These are phyloP conservation scores for Lepilemur septentrionalis DNA, from an alignment of 2,797 vertebrate species.

Conservation along the genomic window DNA sequence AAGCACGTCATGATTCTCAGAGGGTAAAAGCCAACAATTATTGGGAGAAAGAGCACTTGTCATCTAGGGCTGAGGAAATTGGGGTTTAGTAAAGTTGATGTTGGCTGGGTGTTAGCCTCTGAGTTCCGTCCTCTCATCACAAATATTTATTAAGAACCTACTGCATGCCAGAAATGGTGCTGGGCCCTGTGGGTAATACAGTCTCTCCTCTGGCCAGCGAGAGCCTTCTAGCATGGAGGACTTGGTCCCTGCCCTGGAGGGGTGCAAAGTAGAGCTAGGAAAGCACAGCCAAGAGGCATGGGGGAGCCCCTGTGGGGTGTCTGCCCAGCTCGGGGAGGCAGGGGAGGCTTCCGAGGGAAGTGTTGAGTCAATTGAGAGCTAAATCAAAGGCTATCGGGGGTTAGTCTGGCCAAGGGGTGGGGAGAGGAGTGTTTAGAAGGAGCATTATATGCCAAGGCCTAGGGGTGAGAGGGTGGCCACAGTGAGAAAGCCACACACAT, in stretches of 20 bases:
- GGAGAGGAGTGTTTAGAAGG: background rate
- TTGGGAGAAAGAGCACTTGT: background rate
- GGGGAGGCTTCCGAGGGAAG: background rate
- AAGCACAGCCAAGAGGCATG: background rate
- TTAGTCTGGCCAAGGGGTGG: background rate
- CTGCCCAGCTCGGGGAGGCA: background rate
- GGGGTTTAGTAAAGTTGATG: background rate
- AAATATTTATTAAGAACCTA: background rate
- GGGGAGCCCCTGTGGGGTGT: no score
- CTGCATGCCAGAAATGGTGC: background rate
- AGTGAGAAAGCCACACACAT: background rate
- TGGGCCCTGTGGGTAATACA: background rate
- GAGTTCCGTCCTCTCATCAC: background rate
- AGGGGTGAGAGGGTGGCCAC: background rate
- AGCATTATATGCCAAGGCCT: background rate
- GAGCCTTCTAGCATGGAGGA: background rate
- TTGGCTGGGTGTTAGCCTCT: background rate
- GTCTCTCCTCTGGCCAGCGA: background rate
- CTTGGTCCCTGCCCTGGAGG: background rate
- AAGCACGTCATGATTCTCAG: background rate
- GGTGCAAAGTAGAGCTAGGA: background rate
- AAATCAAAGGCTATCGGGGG: background rate
- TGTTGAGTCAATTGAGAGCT: background rate
- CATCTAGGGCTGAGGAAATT: background rate
- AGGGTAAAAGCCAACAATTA: background rate